These are phyloP conservation scores for Trypoxylus dichotomus DNA, from an alignment of 1,140 invertebrate genomes.

Conservation along the genomic window DNA sequence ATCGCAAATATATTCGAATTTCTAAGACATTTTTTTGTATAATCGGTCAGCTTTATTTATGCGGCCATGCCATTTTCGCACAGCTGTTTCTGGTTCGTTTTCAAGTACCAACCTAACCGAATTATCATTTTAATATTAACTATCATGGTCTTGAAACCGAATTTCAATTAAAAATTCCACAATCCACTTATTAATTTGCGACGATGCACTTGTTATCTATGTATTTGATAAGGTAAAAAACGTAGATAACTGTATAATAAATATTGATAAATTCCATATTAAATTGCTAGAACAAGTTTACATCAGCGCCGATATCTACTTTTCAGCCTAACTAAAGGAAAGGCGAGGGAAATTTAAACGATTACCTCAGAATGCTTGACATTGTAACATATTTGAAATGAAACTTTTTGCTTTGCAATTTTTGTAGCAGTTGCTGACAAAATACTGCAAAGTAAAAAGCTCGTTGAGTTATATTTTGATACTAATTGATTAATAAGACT, in stretches of 20 bases:
- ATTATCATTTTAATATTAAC: background rate
- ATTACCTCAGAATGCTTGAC: no score
- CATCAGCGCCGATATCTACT: no score
- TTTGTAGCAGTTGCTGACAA: no score
- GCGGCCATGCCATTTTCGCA: constrained; percentile 28
- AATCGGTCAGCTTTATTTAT: constrained; percentile 23
- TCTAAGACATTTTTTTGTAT: constrained; percentile 35
- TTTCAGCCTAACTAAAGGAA: no score
- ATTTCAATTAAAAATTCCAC: background rate
- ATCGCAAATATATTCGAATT: constrained; percentile 18
- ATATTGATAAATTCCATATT: background rate
- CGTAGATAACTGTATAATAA: no score
- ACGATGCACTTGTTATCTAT: background rate
- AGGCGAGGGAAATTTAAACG: no score
- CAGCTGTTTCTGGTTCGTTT: constrained; percentile 32
- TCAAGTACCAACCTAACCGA: background rate
- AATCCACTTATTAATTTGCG: background rate
- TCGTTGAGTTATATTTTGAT: no score
- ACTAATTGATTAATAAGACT: no score
- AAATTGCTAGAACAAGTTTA: no score
- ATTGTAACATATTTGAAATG: no score
- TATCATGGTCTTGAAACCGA: background rate
- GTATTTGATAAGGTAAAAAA: background rate
- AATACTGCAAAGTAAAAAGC: no score
- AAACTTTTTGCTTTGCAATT: no score